phyloP scores from a whole-genome alignment of 2,888 invertebrate genomes.

The Anaspis maculata region DNA sequence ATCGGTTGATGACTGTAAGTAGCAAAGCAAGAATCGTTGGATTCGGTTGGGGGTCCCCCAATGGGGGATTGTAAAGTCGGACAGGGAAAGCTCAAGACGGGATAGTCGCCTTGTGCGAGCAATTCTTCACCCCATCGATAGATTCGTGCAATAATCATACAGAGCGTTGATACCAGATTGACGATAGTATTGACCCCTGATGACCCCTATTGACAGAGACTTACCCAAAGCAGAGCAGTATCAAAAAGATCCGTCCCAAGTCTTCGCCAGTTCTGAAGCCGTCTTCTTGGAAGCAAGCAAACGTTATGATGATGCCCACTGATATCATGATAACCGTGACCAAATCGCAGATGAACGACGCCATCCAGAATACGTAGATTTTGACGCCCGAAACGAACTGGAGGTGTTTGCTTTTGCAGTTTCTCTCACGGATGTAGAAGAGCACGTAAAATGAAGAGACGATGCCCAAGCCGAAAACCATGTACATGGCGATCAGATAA shows the following conservation, averaged over 20 bases:
- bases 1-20: too few species aligned
- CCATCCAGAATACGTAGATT: conserved; percentile 59
- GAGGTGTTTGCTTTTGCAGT: conserved; percentile 58
- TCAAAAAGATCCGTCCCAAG: conserved; percentile 43
- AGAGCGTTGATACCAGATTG: neutral
- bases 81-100: too few species aligned
- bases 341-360: conserved; percentile 61
- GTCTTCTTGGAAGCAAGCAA: conserved; percentile 57
- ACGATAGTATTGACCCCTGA: too few species aligned
- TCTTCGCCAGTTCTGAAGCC: conserved; percentile 49
- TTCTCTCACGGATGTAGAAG: conserved; percentile 57
- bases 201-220: too few species aligned
- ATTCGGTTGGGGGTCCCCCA: too few species aligned
- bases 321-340: conserved; percentile 52
- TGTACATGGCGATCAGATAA: conserved; percentile 55
- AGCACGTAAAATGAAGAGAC: conserved; percentile 56
- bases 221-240: conserved; percentile 51
- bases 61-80: too few species aligned
- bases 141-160: neutral
- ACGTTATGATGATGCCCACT: conserved; percentile 49
- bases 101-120: too few species aligned
- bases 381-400: conserved; percentile 66
- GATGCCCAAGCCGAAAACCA: conserved; percentile 67
- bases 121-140: conserved; percentile 49
- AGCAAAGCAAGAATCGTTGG: too few species aligned